Evolutionary conservation across 2,113 vertebrate species (phyloP).

Genomic region (Cinclus mexicanus): DNA sequence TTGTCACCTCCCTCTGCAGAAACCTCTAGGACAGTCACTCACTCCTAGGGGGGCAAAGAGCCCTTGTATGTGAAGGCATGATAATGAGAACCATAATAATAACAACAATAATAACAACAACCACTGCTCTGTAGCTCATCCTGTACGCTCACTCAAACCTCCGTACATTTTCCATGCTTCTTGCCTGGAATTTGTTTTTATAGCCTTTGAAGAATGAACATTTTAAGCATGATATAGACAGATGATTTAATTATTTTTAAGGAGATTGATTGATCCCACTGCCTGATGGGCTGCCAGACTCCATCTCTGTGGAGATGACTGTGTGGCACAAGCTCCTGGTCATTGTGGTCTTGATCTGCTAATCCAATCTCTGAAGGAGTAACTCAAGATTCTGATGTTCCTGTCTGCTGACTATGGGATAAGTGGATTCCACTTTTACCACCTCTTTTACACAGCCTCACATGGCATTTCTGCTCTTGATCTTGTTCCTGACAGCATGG

Average conservation of each 20-base stretch:
- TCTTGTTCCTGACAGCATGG: not conserved
- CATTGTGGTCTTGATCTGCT: not conserved
- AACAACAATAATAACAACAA: fast-evolving
- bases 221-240: not conserved
- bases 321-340: not conserved
- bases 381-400: not conserved
- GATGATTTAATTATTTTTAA: not conserved
- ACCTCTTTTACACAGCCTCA: not conserved
- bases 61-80: not conserved
- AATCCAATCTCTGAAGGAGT: not conserved
- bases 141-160: not conserved
- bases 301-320: not conserved
- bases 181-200: not conserved
- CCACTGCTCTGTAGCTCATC: not conserved
- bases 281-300: not conserved
- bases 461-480: not conserved
- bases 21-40: not conserved
- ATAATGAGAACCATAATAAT: not conserved
- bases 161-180: not conserved
- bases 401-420: not conserved
- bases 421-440: constrained; percentile 21
- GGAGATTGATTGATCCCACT: not conserved
- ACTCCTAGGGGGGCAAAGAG: not conserved
- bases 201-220: not conserved
- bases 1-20: not conserved